Evolutionary conservation across 1,140 invertebrate genomes (phyloP), one percentile per base, ranked within the genome.

Genomic region (Zaprionus camerounensis): DNA sequence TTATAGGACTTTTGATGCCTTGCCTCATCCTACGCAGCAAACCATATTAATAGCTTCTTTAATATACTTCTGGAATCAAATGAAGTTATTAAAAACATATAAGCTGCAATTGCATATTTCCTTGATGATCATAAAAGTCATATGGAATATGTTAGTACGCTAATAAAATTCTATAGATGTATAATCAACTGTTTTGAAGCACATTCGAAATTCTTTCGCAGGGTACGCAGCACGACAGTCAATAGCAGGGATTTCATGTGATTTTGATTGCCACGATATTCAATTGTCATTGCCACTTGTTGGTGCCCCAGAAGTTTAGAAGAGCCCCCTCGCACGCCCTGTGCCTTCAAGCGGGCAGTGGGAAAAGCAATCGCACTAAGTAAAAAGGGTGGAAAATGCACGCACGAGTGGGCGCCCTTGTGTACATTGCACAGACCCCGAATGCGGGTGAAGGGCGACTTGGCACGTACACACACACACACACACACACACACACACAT

Each of bases 311-410:
- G 34, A 69, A 69, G 57, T 36, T 62, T 38, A 15, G 57, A 49
- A 38, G 28, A 34, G 11, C n/a, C 12, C 24, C 28, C 46, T 2
- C 20, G 1, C 46, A 7, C 20, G 9, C 2, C 4, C 46, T 5
- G 24, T 22, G 36, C 15, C 55, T 46, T 36, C 59, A 26, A 58
- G 17, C 22, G 28, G 66, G 26, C 41, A 44, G 63, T 67, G 68
- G 12, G 24, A 68, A 61, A 78, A 75, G 46, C 77, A 88, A 80
- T 83, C 66, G 73, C 20, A 74, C 72, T 70, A 66, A 88, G 78
- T 72, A 67, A 81, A 75, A 84, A 62, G 81, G 84, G 84, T 82
- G 76, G 46, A 74, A 81, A 76, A 56, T 84, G 68, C 71, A 86
- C 80, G 76, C 79, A 76, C 76, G 74, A 77, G 9, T 79, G 76